Evolutionary conservation across 2,888 invertebrate genomes (phyloP).

Genomic region (Drosophila stalkeri): DNA sequence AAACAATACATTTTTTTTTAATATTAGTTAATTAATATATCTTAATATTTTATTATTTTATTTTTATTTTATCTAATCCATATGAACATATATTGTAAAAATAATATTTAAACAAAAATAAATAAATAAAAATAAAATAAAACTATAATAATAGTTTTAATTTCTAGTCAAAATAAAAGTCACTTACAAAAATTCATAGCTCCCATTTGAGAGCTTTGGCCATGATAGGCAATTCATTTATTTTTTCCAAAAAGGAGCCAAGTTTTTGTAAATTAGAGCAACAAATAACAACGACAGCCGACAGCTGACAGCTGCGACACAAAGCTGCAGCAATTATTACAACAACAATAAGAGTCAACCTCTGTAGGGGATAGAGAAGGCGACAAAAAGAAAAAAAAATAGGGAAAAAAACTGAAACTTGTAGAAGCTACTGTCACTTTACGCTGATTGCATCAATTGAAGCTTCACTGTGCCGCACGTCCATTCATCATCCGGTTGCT

Average conservation of each 20-base stretch:
- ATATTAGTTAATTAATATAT: no score
- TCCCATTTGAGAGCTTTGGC: not conserved
- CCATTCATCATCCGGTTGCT: slow-evolving; percentile 81
- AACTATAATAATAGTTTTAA: no score
- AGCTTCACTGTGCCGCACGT: slow-evolving; percentile 81
- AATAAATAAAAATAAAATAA: no score
- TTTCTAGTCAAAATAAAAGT: no score
- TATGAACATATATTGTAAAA: no score
- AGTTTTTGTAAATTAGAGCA: slow-evolving; percentile 22
- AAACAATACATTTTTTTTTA: no score
- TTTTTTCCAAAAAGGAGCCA: slow-evolving; percentile 27
- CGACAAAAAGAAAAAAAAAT: slow-evolving; percentile 22
- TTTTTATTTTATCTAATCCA: no score
- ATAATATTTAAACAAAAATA: no score
- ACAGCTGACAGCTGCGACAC: slow-evolving; percentile 57
- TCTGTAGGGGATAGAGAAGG: not conserved
- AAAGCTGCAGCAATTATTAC: slow-evolving; percentile 48
- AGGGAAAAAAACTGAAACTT: slow-evolving; percentile 4
- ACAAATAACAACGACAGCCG: slow-evolving; percentile 32
- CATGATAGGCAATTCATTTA: not conserved
- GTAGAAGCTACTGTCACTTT: slow-evolving; percentile 76
- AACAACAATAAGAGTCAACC: slow-evolving; percentile 4
- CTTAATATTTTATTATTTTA: no score
- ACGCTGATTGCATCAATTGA: slow-evolving; percentile 81
- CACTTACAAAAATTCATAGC: not conserved